Base-by-base conservation (phyloP, 2,888 invertebrate species). In the Idaea straminata region DNA sequence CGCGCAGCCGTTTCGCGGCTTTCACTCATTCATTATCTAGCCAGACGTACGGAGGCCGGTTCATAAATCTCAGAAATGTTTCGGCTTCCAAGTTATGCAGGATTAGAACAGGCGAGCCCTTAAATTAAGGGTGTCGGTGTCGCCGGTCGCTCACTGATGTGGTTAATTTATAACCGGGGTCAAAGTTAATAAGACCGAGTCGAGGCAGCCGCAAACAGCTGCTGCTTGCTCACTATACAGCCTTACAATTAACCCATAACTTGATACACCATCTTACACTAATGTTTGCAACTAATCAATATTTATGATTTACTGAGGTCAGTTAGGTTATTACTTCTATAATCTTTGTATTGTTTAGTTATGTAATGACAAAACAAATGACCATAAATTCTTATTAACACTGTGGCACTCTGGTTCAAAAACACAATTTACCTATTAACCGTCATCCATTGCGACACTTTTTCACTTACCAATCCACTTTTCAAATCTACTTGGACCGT, bases 151-250 rank as follows among this genome's bases (percentile, higher is more conserved):
- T 69, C 71, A 70, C 74, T 74, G 74, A 76, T 72, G 75, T 72
- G 78, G 81, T 79, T 82, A 79, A 83, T 81, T 78, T 82, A 78
- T 80, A 67, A 68, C 77, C 71, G 67, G 77, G 82, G 81, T 83
- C 82, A 81, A 81, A 83, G 75, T 83, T 85, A 84, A 84, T 85
- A 83, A 83, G 77, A 74, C 72, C 69, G 70, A 72, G 71, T 67
- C 71, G 68, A 67, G 70, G 67, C 64, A 35, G 66, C 76, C 74
- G 64, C 79, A 76, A 78, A 74, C 77, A 79, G 77, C 77, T 77
- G 71, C 73, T 63, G 62, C 69, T 69, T 63, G 62, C 69, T 69
- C 69, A 72, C 74, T 69, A 10, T 36, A 47, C 47, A 47, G 69
- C 69, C 68, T 70, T 73, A 70, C 74, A 78, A 80, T 79, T 81